phyloP scores from a whole-genome alignment of 2,888 invertebrate species.

The Elegia similella region DNA sequence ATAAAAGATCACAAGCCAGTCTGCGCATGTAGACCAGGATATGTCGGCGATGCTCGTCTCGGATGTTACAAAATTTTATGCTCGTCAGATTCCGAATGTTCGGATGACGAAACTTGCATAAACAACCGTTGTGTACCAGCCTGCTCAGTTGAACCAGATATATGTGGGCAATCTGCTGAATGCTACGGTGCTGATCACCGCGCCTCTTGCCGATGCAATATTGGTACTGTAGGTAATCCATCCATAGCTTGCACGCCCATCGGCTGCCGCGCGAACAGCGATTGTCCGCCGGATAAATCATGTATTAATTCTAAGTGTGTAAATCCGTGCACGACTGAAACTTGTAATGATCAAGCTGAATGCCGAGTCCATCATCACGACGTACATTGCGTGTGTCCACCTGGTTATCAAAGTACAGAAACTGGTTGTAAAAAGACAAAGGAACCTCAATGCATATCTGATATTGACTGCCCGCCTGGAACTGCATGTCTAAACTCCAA shows the following conservation, averaged over 20 bases:
- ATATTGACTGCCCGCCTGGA: constrained; percentile 91
- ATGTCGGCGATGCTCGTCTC: constrained; percentile 91
- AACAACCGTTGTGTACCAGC: constrained; percentile 92
- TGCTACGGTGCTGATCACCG: constrained; percentile 91
- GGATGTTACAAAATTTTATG: constrained; percentile 90
- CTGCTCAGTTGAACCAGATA: constrained; percentile 85
- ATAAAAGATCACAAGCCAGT: constrained; percentile 93
- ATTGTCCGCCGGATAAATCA: constrained; percentile 90
- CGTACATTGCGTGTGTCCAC: constrained; percentile 91
- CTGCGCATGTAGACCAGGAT: constrained; percentile 92
- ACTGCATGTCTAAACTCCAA: constrained; percentile 90
- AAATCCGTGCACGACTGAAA: constrained; percentile 87
- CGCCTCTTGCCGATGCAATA: constrained; percentile 91
- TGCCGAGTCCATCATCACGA: constrained; percentile 90
- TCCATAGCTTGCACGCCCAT: constrained; percentile 88
- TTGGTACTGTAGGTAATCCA: constrained; percentile 91
- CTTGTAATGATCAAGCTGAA: constrained; percentile 87
- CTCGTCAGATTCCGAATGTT: constrained; percentile 88
- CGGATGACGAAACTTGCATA: constrained; percentile 90
- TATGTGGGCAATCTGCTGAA: constrained; percentile 89
- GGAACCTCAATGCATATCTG: constrained; percentile 86
- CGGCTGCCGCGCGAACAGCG: constrained; percentile 89
- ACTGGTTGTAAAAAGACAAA: constrained; percentile 83
- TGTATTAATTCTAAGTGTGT: constrained; percentile 91
- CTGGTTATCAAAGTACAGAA: constrained; percentile 85